Evolutionary conservation across 1,140 invertebrate genomes (phyloP), one percentile per base, ranked within the genome.

Genomic region (Tetraneura akinire): DNA sequence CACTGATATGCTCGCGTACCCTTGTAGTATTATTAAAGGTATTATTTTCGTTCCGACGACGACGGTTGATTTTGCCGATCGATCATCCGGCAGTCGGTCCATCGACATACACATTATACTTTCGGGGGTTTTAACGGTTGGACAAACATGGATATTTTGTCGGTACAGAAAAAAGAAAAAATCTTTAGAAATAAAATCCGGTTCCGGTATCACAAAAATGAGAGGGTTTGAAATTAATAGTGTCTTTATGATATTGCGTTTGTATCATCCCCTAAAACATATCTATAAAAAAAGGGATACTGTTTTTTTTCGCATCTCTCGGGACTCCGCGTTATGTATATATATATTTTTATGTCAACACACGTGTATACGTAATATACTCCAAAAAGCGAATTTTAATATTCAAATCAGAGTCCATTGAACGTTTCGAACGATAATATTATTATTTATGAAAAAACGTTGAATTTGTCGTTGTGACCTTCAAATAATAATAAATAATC

Each of bases 151-250:
- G 14, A 71, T 51, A 6, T 71, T 51, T 71, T n/a, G 26, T 1
- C 68, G 9, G 23, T 71, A 51, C 47, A 70, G 10, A n/a, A n/a
- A n/a, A n/a, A n/a, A n/a, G n/a, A 71, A 71, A 51, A 71, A 71
- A 71, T 51, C 47, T 71, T 49, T 71, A 51, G 14, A 71, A 32
- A 16, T 10, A 71, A 71, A 71, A 71, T n/a, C 21, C 45, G 16
- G 23, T 71, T 71, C 68, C 68, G 68, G 68, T 71, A 29, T 71
- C 47, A n/a, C n/a, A 51, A 49, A 51, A 71, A 71, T 71, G 51
- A 32, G 26, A 16, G 68, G 68, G 45, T 71, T 70, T 5, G 68
- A 51, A 51, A 71, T 71, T 51, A 51, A 71, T 71, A 71, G 45
- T 37, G 32, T 16, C 68, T 71, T 71, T 51, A 37, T 37, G 8